Evolutionary conservation across 2,888 invertebrate genomes (phyloP), one percentile per base, ranked within the genome.

Genomic region (Napeogenes sylphis): DNA sequence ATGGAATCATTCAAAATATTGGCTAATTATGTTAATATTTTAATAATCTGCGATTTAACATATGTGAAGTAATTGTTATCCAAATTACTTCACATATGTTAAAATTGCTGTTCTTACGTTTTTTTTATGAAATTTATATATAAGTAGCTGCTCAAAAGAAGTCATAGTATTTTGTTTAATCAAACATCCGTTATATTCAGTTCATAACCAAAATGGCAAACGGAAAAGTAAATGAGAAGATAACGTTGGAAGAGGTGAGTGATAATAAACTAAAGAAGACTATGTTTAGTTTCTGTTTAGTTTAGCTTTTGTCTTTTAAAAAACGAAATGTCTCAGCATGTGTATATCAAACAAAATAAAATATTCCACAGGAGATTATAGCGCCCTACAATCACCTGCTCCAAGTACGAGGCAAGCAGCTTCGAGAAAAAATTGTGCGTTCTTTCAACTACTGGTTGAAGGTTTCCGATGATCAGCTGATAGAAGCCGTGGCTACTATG

Each of bases 371-470:
- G 64, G 56, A 63, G 45, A 54, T 67, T 3, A 21, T 65, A 3
- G 47, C 54, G 12, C 67, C 65, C 1, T 65, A 65, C 42, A 46
- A 30, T 0, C 63, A 67, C 6, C n/a, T 62, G 0, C 6, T 55
- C 13, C 61, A 65, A 62, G 55, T 61, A 2, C 14, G 33, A 35
- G 63, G 63, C 4, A 67, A 67, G 13, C 58, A 61, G 14, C 21
- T 56, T 12, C 63, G 63, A 1, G 30, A 33, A 45, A 63, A 57
- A 55, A 63, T 66, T 32, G 45, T 55, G 4, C 35, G 42, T 12
- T 61, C 64, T 12, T 55, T 66, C 10, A 66, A 66, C 35, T 58
- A 66, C 35, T 66, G 66, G 66, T 30, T 66, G 10, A 38, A 55
- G 21, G 47, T 66, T 12, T 61, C 66, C 5, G 57, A 63, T 2